Evolutionary conservation across 2,113 vertebrate genomes (phyloP), one percentile per base, ranked within the genome.

Genomic region (Tragelaphus imberbis): DNA sequence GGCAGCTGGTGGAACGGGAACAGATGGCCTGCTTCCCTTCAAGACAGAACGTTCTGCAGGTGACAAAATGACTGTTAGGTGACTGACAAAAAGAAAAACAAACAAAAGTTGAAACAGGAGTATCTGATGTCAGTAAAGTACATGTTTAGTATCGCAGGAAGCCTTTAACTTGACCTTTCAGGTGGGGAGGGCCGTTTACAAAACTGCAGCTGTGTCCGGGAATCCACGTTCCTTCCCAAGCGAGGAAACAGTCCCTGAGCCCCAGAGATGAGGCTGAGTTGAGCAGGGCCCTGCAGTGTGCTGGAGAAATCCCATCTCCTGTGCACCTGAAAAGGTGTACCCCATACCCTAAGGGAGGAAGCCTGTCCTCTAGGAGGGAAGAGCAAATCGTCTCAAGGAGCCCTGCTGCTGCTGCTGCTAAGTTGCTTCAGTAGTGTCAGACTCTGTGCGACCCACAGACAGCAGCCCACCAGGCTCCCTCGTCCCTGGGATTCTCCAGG

Each of bases 41-140:
- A 6, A 95, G 95, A 88, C 94, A 93, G 86, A 94, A 88, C 96
- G 91, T 95, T 97, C 95, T 96, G 96, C 96, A 97, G 97, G 98
- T 98, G 97, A 95, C 84, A 96, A 90, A 85, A 88, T 36, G 96
- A 95, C 94, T 89, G 79, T n/a, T 58, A 90, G 68, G 91, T 93
- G 97, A 96, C 91, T 96, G 89, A 85, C 59, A 82, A 93, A 88
- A 96, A 88, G 95, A 88, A 96, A 96, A 93, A 93, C 88, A 96
- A 97, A 96, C 80, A 65, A 11, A 95, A 96, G 68, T 91, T 63
- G 94, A 88, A 88, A 91, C 16, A n/a, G 21, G 80, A 85, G 77
- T 81, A 95, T 90, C 68, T 80, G 47, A 58, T 65, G 82, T 91
- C 84, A 71, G 63, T 28, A 40, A 90, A 56, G 55, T 9, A 9